A percentile compares a stretch with the other conserved stretches of the same genome.
Conservation (phyloP, 2,113 vertebrate genomes). For the Oryzias curvinotus region DNA sequence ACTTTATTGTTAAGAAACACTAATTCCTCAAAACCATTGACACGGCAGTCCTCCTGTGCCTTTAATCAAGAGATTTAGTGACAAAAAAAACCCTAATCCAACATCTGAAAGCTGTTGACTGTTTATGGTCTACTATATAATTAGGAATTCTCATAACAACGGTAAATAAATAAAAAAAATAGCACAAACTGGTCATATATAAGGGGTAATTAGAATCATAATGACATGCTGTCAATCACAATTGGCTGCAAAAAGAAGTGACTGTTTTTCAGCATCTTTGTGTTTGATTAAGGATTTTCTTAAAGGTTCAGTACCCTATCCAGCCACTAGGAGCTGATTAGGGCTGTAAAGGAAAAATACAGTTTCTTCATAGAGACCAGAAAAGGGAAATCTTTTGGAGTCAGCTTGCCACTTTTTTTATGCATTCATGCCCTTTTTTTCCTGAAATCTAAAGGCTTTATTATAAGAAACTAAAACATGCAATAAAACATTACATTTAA, state of each 20-base stretch:
- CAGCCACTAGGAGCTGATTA: conserved; percentile 67
- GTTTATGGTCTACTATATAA: conserved; percentile 52
- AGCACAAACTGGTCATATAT: conserved; percentile 32
- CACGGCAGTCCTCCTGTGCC: conserved; percentile 35
- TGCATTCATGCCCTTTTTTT: not conserved
- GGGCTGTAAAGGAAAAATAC: conserved; percentile 33
- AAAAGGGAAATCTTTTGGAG: conserved; percentile 13
- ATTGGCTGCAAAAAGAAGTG: conserved; percentile 8
- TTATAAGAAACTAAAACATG: too few species aligned
- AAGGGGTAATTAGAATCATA: conserved; percentile 41
- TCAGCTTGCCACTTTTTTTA: not conserved
- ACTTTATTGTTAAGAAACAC: conserved; percentile 60
- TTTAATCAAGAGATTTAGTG: conserved; percentile 48
- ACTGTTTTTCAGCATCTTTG: conserved; percentile 18
- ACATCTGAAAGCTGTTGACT: conserved; percentile 62
- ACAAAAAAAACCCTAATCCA: conserved; percentile 55
- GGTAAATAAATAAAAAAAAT: conserved; percentile 58
- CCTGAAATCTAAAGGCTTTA: too few species aligned
- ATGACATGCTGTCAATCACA: conserved; percentile 33
- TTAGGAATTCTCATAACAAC: conserved; percentile 37
- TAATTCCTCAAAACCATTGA: conserved; percentile 54
- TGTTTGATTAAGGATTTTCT: conserved; percentile 23
- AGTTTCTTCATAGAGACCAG: conserved; percentile 8
- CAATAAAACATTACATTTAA: too few species aligned
- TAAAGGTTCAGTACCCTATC: conserved; percentile 2